Evolutionary conservation across 1,140 invertebrate species (phyloP), one percentile per base, ranked within the genome.

Genomic region (Panagrolaimus sp.): DNA sequence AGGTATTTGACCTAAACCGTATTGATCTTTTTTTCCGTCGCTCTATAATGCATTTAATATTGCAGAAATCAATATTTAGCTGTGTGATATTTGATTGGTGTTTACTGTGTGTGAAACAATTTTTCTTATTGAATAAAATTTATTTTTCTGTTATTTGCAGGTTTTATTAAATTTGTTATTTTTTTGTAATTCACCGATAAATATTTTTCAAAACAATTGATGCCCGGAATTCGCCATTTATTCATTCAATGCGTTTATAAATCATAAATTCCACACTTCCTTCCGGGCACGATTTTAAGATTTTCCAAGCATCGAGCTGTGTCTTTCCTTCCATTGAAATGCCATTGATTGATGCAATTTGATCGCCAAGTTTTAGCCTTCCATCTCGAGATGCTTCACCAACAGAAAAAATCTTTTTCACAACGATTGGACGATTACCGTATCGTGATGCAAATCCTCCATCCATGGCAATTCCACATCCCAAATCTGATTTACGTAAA

Each of bases 401-500:
- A 45, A 61, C 71, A 66, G 20, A 43, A 64, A 73, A 73, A 65
- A 73, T 25, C 16, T 67, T 73, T 43, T 67, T 73, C 20, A 73
- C 71, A 38, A 73, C 47, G 43, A 73, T 72, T 43, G 71, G 71
- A n/a, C 71, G 45, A 44, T 67, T 62, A 1, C 71, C 71, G 53
- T 63, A 73, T n/a, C 38, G 48, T 8, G 51, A 63, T 16, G 61
- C 65, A 20, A 16, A 42, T 25, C 71, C 71, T 0, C 71, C 71
- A 51, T 66, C 69, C 43, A 72, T 44, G 23, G 70, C 68, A 20
- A 73, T 38, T 1, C 71, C 71, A 13, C 74, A 45, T 16, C 71
- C 71, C 38, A 67, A 25, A 23, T 72, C 71, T 23, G 63, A 25
- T 46, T 73, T 73, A 8, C 14, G 16, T 5, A 73, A 14, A 25